Base-by-base conservation (phyloP, 2,113 vertebrate species). In the Chaetodon auriga region DNA sequence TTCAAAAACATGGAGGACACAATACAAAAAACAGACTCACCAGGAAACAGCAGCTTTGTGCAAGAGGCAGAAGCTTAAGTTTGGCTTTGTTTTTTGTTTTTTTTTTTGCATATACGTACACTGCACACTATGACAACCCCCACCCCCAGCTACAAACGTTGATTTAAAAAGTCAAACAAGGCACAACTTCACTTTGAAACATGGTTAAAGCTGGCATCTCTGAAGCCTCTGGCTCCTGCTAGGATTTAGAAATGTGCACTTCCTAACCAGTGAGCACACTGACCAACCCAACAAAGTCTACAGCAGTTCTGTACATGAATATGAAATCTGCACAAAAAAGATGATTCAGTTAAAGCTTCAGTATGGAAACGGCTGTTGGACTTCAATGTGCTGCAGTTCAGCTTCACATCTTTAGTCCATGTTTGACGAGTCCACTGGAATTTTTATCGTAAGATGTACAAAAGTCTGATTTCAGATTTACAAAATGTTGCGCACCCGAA, bases 21-120 rank as follows among this genome's bases (percentile, higher is more conserved):
- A 18, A 35, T 13, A n/a, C 6, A 62, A 53, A 53, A 70, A 1
- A 78, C 38, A 89, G 66, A 86, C 76, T 71, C 10, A 54, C 43
- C 41, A 35, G 80, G 48, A 80, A 78, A 83, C 38, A 58, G 54
- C 78, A 71, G 19, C 65, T 71, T 69, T 68, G 75, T 79, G 46
- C 60, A 75, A 79, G 57, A 82, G 72, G 41, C 79, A 87, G 18
- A 81, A 87, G 68, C 65, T 74, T 71, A 23, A 58, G 65, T 80
- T 85, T 88, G 66, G 75, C 74, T 83, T 80, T 62, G 16, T 57
- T 82, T 62, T n/a, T 63, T 48, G 7, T 83, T 74, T 55, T 23
- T 57, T 55, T 63, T n/a, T 72, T 85, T 91, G 84, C 87, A 93
- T 91, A 94, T 81, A 64, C 38, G 8, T 8, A 41, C 51, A 70